A percentile compares a stretch with the other conserved stretches of the same genome.
Evolutionary conservation across 2,797 vertebrate genomes (phyloP).

Genomic region (Danio kyathit): DNA sequence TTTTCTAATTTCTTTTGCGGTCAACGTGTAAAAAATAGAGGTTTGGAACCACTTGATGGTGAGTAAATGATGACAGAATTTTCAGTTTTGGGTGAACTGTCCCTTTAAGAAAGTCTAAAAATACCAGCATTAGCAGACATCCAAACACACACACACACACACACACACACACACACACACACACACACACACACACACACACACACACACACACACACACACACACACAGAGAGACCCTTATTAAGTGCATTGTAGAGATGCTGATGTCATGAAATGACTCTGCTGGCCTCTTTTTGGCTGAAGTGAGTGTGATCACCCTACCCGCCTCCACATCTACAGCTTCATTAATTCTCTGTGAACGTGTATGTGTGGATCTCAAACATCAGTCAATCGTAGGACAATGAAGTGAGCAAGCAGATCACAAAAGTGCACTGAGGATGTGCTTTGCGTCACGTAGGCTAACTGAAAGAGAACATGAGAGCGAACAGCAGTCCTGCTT

Average conservation of each 20-base stretch:
- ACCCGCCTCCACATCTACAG: conserved; percentile 79
- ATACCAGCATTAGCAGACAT: too few species aligned
- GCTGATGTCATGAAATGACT: conserved; percentile 87
- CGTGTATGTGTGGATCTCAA: conserved; percentile 65
- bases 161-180: conserved; percentile 43
- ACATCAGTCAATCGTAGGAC: conserved; percentile 68
- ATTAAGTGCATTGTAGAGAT: conserved; percentile 82
- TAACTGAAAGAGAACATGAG: conserved; percentile 56
- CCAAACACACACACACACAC: conserved; percentile 7
- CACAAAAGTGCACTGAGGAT: conserved; percentile 75
- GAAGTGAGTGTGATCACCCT: conserved; percentile 63
- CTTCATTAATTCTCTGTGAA: conserved; percentile 83
- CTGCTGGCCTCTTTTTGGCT: conserved; percentile 81
- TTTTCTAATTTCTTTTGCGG: too few species aligned
- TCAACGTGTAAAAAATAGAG: too few species aligned
- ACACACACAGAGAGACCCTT: conserved; percentile 72
- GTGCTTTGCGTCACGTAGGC: conserved; percentile 78
- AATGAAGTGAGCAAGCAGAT: conserved; percentile 69
- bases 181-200: conserved; percentile 50
- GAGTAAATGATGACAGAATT: too few species aligned
- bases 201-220: conserved; percentile 29
- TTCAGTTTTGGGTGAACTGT: background rate
- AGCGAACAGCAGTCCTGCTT: conserved; percentile 41
- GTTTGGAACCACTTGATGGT: too few species aligned
- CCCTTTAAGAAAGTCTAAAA: too few species aligned